Percentiles rank a stretch among this genome's conserved stretches.
These are phyloP conservation scores for Umimayanthus kanabou DNA, from an alignment of 92 coral and sea anemone genomes.

Conservation along the genomic window DNA sequence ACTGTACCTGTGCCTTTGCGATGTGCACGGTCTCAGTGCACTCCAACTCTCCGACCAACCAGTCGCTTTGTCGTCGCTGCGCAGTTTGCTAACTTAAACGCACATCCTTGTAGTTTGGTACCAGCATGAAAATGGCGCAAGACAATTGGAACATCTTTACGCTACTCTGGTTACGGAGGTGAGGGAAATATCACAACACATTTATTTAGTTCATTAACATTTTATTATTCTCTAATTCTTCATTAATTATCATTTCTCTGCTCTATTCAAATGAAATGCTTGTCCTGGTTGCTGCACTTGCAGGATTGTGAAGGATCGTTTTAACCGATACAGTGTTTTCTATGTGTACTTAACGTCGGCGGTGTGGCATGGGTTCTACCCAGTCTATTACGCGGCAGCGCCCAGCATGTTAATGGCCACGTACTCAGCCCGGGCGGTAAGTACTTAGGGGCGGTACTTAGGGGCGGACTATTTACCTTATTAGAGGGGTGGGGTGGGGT, in stretches of 20 bases:
- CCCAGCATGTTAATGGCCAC: constrained; percentile 38
- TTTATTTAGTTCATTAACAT: not conserved
- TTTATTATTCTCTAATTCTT: not conserved
- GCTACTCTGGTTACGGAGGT: constrained; percentile 33
- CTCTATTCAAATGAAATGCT: not conserved
- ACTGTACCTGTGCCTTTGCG: not conserved
- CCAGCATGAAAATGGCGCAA: constrained; percentile 43
- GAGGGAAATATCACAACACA: not conserved
- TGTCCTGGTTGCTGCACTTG: not conserved
- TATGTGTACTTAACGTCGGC: constrained; percentile 27
- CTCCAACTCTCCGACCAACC: not conserved
- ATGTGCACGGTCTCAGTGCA: not conserved
- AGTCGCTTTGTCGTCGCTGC: not conserved
- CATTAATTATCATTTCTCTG: not conserved
- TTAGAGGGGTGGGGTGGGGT: too few species aligned
- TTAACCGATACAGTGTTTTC: constrained; percentile 1
- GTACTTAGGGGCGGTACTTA: not conserved
- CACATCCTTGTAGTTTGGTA: constrained; percentile 8
- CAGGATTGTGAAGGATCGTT: constrained; percentile 39
- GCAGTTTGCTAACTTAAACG: not conserved
- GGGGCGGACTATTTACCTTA: too few species aligned
- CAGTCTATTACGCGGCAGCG: constrained; percentile 38
- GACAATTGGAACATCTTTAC: constrained; percentile 42
- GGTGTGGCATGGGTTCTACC: constrained; percentile 42
- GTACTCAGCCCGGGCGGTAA: constrained; percentile 26